Percentiles rank a stretch among this genome's conserved stretches.
Conservation (phyloP, 2,797 vertebrate genomes). For the Vespertilio murinus region DNA sequence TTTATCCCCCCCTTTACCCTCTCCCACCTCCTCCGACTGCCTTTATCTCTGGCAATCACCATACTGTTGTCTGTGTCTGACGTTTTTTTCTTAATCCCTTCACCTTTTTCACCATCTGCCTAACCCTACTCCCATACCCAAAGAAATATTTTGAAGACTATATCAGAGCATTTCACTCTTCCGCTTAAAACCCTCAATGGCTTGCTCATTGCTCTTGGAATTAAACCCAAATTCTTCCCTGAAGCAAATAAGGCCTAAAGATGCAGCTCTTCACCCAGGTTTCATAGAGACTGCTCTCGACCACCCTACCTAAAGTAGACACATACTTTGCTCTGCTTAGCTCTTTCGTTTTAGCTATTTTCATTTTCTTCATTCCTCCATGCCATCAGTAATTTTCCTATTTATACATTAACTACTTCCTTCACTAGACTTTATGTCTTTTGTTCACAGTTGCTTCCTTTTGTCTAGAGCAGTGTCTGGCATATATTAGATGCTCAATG, state of each 20-base stretch:
- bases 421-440: neutral
- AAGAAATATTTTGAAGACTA: constrained; percentile 15
- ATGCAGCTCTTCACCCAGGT: neutral
- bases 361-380: neutral
- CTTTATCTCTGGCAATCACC: neutral
- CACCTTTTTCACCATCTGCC: neutral
- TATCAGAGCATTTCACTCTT: neutral
- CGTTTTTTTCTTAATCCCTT: neutral
- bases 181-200: neutral
- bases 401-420: neutral
- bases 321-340: neutral
- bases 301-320: neutral
- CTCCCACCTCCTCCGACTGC: neutral
- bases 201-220: neutral
- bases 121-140: neutral
- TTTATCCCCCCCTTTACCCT: neutral
- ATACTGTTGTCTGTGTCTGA: neutral
- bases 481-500: neutral
- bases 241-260: neutral
- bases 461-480: neutral
- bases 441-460: neutral
- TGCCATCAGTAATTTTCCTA: neutral
- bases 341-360: neutral
- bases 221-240: neutral
- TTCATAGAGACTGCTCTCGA: neutral